Percentiles rank a stretch among this genome's conserved stretches.
Conservation (phyloP, 2,113 vertebrate species). For the Drymodes brunneopygia region DNA sequence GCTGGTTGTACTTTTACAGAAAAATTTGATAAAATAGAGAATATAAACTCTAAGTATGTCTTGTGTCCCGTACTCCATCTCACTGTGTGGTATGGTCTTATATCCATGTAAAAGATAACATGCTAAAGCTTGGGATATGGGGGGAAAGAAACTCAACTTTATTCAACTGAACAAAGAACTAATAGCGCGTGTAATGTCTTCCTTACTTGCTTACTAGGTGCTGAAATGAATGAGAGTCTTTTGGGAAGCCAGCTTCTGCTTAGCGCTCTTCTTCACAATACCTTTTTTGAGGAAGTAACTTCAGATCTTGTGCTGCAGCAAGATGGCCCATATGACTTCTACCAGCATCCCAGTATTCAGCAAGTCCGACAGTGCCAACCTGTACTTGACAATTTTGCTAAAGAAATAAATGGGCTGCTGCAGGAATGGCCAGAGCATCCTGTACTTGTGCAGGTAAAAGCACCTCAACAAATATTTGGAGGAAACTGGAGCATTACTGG, state of each 20-base stretch:
- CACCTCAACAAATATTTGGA: background rate
- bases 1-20: background rate
- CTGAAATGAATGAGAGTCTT: slow-evolving; percentile 83
- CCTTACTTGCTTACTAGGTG: slow-evolving; percentile 66
- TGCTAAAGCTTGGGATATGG: background rate
- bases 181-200: background rate
- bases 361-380: slow-evolving; percentile 85
- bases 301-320: slow-evolving; percentile 74
- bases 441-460: slow-evolving; percentile 85
- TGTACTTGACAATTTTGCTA: slow-evolving; percentile 78
- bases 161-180: background rate
- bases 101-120: background rate
- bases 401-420: slow-evolving; percentile 77
- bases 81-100: background rate
- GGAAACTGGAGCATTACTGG: background rate
- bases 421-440: slow-evolving; percentile 95
- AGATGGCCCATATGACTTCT: slow-evolving; percentile 91
- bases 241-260: slow-evolving; percentile 85
- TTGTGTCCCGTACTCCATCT: background rate
- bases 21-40: background rate
- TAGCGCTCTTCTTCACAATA: slow-evolving; percentile 85
- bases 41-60: background rate
- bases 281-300: slow-evolving; percentile 73
- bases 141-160: fast-evolving
- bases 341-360: slow-evolving; percentile 88